Base-by-base conservation (phyloP, 2,113 vertebrate species). In the Scalopus aquaticus region DNA sequence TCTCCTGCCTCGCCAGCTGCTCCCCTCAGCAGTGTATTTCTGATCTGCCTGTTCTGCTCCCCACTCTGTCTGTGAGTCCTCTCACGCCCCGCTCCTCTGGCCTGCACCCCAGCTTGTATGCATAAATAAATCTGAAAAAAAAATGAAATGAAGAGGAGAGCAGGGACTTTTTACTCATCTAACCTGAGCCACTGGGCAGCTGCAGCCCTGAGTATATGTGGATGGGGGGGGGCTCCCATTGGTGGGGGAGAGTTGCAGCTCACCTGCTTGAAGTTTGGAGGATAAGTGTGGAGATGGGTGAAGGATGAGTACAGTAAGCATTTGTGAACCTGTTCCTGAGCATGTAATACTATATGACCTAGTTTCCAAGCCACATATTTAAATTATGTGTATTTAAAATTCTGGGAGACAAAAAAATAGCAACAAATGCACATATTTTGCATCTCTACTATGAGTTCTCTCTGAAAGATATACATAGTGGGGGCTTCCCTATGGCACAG, bases 201-300 rank as follows among this genome's bases (percentile, higher is more conserved):
- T 4, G 6, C 10, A 8, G 11, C 0, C 0, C 2, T 7, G 9
- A 28, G 70, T 7, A 12, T 1, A 0, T 37, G 24, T 2, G 19
- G 22, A 6, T 0, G 2, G 6, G 42, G 54, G 54, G 49, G 20
- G n/a, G n/a, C n/a, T n/a, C n/a, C n/a, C n/a, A n/a, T n/a, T n/a
- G n/a, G n/a, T n/a, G n/a, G n/a, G n/a, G n/a, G n/a, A n/a, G n/a
- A n/a, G 77, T 51, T 2, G 0, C 3, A 9, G 49, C 32, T 72
- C 39, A 19, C 32, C 20, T 56, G 49, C 54, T 80, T 24, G 6
- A 13, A 32, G 11, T 16, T 37, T 17, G 64, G 32, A 58, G 37
- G 58, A 46, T 19, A 26, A 1, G 17, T 1, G 0, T 78, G 42
- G n/a, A 67, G 64, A 46, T 0, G 1, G 0, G 6, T 1, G 44